These are phyloP conservation scores for Cynocephalus volans DNA, from an alignment of 2,113 vertebrate genomes.

Conservation along the genomic window DNA sequence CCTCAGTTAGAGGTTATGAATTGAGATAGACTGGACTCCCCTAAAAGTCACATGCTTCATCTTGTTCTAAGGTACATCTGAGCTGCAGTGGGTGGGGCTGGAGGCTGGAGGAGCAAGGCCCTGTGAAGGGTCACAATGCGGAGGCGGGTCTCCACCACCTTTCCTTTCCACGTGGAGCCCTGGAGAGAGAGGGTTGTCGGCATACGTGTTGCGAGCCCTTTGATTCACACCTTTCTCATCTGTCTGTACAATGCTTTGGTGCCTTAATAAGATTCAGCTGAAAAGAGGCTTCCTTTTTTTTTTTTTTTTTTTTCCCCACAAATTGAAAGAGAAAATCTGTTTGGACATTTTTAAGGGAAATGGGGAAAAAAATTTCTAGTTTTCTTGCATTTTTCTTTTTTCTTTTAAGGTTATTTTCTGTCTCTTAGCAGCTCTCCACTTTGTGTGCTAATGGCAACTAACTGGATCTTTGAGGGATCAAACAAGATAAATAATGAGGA, in stretches of 20 bases:
- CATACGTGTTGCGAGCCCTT: slow-evolving; percentile 74
- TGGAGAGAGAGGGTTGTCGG: slow-evolving; percentile 64
- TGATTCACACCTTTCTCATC: slow-evolving; percentile 82
- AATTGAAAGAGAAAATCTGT: slow-evolving; percentile 81
- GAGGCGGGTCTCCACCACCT: slow-evolving; percentile 74
- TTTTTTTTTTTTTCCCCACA: slow-evolving; percentile 28
- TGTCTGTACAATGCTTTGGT: slow-evolving; percentile 75
- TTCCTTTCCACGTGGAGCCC: slow-evolving; percentile 57
- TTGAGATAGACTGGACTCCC: slow-evolving; percentile 68
- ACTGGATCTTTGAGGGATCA: not conserved
- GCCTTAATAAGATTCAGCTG: slow-evolving; percentile 84
- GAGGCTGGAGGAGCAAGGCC: slow-evolving; percentile 51
- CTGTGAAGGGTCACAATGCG: slow-evolving; percentile 22
- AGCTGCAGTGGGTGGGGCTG: slow-evolving; percentile 69
- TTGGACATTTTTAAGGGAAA: slow-evolving; percentile 80
- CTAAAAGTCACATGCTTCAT: slow-evolving; percentile 71
- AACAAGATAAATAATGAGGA: slow-evolving; percentile 58
- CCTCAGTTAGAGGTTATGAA: slow-evolving; percentile 62
- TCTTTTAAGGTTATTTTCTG: slow-evolving; percentile 48
- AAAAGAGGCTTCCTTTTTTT: slow-evolving; percentile 82
- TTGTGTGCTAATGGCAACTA: not conserved
- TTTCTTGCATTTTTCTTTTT: not conserved
- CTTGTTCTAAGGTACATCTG: slow-evolving; percentile 78
- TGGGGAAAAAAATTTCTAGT: slow-evolving; percentile 49
- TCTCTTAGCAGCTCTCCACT: not conserved